These are phyloP conservation scores for Drosophila cognata DNA, from an alignment of 2,888 invertebrate species.

Conservation along the genomic window DNA sequence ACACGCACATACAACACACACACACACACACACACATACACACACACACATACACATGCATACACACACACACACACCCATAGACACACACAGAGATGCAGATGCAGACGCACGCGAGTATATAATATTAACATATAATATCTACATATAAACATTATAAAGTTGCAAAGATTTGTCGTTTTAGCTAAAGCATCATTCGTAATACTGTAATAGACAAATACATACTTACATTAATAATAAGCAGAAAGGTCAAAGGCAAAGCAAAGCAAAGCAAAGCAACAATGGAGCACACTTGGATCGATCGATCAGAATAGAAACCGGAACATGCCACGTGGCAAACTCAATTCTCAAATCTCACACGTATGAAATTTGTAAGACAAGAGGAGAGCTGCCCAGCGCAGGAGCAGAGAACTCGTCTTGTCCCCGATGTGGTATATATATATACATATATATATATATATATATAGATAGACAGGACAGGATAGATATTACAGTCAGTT, in stretches of 20 bases:
- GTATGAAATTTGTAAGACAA: neutral
- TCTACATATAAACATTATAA: slow-evolving; percentile 47
- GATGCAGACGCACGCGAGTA: slow-evolving; percentile 25
- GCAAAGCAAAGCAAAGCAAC: slow-evolving; percentile 25
- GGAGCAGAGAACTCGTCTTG: neutral
- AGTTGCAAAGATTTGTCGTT: slow-evolving; percentile 60
- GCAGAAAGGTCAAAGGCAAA: slow-evolving; percentile 34
- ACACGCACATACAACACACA: neutral
- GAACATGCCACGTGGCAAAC: slow-evolving; percentile 9
- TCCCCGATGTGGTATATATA: slow-evolving; percentile 6
- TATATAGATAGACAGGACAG: slow-evolving; percentile 5
- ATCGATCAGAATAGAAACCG: slow-evolving; percentile 1
- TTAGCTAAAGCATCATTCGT: slow-evolving; percentile 53
- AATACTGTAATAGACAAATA: slow-evolving; percentile 48
- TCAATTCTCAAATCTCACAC: slow-evolving; percentile 12
- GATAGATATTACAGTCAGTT: slow-evolving; percentile 54
- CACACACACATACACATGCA: neutral
- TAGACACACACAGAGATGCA: slow-evolving; percentile 12
- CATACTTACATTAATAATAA: slow-evolving; percentile 52
- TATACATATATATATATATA: too few species aligned
- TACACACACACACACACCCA: neutral
- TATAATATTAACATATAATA: slow-evolving; percentile 39
- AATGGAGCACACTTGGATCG: slow-evolving; percentile 13
- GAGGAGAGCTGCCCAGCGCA: neutral
- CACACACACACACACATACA: neutral